Percentiles rank a stretch among this genome's conserved stretches.
These are phyloP conservation scores for Phanerotoma sp. DNA, from an alignment of 2,888 invertebrate genomes.

Conservation along the genomic window DNA sequence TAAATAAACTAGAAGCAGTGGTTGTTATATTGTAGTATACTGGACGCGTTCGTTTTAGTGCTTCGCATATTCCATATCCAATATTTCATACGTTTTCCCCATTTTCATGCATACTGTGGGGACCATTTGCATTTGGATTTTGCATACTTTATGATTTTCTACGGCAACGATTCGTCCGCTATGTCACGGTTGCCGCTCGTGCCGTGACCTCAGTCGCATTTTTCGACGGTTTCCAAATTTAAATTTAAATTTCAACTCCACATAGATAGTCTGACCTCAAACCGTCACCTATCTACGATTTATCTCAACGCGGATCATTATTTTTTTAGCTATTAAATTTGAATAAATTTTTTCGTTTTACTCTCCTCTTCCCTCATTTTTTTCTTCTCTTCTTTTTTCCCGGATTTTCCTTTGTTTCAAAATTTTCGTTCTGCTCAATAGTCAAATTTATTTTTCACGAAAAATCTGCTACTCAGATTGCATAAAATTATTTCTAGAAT, in stretches of 20 bases:
- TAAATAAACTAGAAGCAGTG: not conserved
- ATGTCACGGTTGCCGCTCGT: slow-evolving; percentile 19
- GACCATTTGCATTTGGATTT: slow-evolving; percentile 52
- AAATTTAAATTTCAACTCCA: slow-evolving; percentile 28
- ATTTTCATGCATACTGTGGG: slow-evolving; percentile 50
- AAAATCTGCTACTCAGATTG: too few species aligned
- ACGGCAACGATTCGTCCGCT: slow-evolving; percentile 32
- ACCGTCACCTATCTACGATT: too few species aligned
- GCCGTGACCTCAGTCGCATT: slow-evolving; percentile 21
- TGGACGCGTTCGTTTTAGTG: not conserved
- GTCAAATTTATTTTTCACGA: too few species aligned
- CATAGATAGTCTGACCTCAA: not conserved
- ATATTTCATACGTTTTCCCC: slow-evolving; percentile 47
- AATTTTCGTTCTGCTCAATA: too few species aligned
- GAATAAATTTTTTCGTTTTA: not conserved
- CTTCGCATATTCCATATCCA: slow-evolving; percentile 38
- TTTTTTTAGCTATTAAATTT: not conserved
- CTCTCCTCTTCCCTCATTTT: too few species aligned
- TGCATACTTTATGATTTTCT: slow-evolving; percentile 54
- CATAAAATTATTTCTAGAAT: too few species aligned
- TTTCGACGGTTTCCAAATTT: slow-evolving; percentile 29
- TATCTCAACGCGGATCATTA: not conserved
- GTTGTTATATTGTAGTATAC: not conserved
- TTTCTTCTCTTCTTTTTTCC: too few species aligned
- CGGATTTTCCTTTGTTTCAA: too few species aligned